Conservation (phyloP, 2,797 vertebrate genomes). For the Scolopax rusticola region DNA sequence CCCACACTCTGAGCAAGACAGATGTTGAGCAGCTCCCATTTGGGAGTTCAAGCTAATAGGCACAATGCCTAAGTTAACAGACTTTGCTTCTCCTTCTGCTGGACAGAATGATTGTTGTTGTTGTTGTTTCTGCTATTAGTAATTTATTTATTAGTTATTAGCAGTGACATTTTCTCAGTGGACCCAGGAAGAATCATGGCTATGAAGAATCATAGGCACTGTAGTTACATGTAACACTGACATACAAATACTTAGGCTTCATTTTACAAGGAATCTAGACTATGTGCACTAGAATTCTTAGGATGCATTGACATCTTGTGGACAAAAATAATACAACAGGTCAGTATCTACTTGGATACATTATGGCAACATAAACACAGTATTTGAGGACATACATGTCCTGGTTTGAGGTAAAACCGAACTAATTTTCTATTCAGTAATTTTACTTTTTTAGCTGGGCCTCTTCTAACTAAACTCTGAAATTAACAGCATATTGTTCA, state of each 20-base stretch:
- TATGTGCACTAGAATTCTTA: neutral
- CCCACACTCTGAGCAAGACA: neutral
- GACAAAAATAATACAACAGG: conserved; percentile 2
- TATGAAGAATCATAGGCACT: neutral
- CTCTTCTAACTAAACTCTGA: too few relatives aligned
- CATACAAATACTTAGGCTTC: neutral
- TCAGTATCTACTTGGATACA: neutral
- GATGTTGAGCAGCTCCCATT: neutral
- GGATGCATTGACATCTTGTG: conserved; percentile 74
- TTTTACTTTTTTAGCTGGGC: too few relatives aligned
- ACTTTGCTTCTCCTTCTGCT: neutral
- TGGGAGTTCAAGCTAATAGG: neutral
- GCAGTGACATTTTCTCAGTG: neutral
- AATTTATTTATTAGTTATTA: neutral
- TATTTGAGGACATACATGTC: neutral
- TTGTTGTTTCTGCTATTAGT: neutral
- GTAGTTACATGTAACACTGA: neutral
- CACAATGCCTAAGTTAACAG: neutral
- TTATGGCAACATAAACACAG: fast-evolving
- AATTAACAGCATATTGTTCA: too few relatives aligned
- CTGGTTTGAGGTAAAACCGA: too few relatives aligned
- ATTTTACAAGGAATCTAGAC: fast-evolving
- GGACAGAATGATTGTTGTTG: neutral
- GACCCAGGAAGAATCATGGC: neutral
- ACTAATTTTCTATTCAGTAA: too few relatives aligned